Conservation (phyloP, 2,888 invertebrate species). For the Chrysina gloriosa region DNA sequence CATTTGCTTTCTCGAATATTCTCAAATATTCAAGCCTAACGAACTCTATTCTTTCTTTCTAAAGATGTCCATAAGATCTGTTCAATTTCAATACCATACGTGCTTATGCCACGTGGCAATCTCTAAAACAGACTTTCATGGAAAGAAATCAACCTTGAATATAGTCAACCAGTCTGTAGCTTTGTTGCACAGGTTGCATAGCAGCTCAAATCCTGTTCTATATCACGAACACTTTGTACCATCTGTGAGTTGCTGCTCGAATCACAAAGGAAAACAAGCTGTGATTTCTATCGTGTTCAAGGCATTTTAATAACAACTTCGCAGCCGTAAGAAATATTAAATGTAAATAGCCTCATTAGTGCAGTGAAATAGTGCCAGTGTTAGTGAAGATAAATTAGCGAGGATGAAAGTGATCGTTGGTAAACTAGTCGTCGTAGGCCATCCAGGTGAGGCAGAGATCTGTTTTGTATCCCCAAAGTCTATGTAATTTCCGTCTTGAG, state of each 20-base stretch:
- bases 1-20: no score
- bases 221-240: background rate
- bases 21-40: no score
- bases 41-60: no score
- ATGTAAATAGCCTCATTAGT: background rate
- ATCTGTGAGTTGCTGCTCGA: conserved; percentile 13
- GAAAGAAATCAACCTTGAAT: no score
- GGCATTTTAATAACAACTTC: background rate
- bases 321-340: background rate
- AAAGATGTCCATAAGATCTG: no score
- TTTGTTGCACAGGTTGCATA: background rate
- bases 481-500: conserved; percentile 2
- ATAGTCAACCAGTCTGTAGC: no score
- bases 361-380: background rate
- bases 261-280: conserved; percentile 12
- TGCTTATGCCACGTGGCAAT: no score
- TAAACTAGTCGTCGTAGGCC: conserved; percentile 87
- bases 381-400: background rate
- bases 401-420: conserved; percentile 82
- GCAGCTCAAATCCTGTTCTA: background rate
- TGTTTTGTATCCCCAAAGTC: conserved; percentile 8
- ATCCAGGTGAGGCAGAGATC: conserved; percentile 73
- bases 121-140: no score
- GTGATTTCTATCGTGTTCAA: background rate
- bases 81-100: no score